Percentiles rank a stretch among this genome's conserved stretches.
Evolutionary conservation across 2,113 vertebrate species (phyloP).

Genomic region (Meleagris gallopavo): DNA sequence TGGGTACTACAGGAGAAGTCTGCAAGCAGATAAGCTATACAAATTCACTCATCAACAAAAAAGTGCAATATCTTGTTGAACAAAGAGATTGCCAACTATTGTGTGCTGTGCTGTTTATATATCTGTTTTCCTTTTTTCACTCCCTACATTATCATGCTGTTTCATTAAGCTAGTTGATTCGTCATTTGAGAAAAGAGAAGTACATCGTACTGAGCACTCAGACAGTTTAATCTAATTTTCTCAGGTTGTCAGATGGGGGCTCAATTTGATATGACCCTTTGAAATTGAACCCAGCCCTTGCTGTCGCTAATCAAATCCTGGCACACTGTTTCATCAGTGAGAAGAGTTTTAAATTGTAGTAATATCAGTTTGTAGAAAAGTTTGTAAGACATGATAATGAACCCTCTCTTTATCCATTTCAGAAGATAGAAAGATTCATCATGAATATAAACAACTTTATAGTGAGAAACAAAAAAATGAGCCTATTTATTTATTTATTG

Average conservation of each 20-base stretch:
- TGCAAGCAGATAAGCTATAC: not conserved
- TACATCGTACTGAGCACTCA: conserved; percentile 43
- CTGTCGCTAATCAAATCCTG: conserved; percentile 56
- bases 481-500: not conserved
- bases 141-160: conserved; percentile 11
- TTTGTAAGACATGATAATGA: conserved; percentile 52
- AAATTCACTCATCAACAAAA: not conserved
- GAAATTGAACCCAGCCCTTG: conserved; percentile 51
- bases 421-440: conserved; percentile 27
- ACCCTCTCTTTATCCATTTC: conserved; percentile 31
- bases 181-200: conserved; percentile 30
- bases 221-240: conserved; percentile 71
- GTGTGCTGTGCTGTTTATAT: not conserved
- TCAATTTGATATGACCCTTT: conserved; percentile 60
- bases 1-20: not conserved
- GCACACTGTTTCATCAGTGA: not conserved
- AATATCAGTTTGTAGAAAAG: conserved; percentile 24
- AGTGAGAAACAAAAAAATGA: not conserved
- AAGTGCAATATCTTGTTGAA: not conserved
- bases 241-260: conserved; percentile 48
- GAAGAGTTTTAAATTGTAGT: conserved; percentile 39
- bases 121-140: not conserved
- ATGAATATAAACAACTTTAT: not conserved
- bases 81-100: not conserved
- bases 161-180: conserved; percentile 58